A percentile compares a stretch with the other conserved stretches of the same genome.
Conservation (phyloP, 2,797 vertebrate genomes). For the Coccyzus lansbergi region DNA sequence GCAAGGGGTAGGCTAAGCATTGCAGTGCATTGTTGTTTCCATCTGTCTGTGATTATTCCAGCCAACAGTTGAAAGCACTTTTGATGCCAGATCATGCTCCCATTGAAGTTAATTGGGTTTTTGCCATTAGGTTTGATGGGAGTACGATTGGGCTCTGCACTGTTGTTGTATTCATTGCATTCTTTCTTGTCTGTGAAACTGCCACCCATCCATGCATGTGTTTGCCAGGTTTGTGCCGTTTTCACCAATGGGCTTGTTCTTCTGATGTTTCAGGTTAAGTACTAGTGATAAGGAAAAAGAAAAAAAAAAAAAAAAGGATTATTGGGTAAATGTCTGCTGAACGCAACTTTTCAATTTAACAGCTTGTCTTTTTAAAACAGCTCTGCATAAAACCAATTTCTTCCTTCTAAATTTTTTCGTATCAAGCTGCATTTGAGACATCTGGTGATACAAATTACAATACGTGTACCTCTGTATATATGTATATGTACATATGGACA, state of each 20-base stretch:
- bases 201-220: conserved; percentile 79
- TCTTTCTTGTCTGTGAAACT: conserved; percentile 69
- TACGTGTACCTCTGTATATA: not conserved
- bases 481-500: not conserved
- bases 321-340: conserved; percentile 72
- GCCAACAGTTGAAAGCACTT: conserved; percentile 72
- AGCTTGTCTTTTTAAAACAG: not conserved
- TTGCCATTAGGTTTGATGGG: conserved; percentile 63
- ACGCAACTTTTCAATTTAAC: not conserved
- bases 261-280: conserved; percentile 74
- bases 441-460: not conserved
- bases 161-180: conserved; percentile 70
- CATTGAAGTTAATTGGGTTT: conserved; percentile 60
- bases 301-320: conserved; percentile 73
- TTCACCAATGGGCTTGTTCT: conserved; percentile 70
- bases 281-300: conserved; percentile 13
- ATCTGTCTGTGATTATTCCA: conserved; percentile 81
- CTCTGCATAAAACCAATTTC: not conserved
- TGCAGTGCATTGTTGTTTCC: conserved; percentile 78
- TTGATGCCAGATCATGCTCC: conserved; percentile 72
- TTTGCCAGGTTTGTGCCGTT: conserved; percentile 78
- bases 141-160: conserved; percentile 52
- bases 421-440: not conserved
- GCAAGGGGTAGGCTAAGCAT: conserved; percentile 84
- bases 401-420: not conserved